Evolutionary conservation across 2,888 invertebrate genomes (phyloP), one percentile per base, ranked within the genome.

Genomic region (Kryphioiulus occultus): DNA sequence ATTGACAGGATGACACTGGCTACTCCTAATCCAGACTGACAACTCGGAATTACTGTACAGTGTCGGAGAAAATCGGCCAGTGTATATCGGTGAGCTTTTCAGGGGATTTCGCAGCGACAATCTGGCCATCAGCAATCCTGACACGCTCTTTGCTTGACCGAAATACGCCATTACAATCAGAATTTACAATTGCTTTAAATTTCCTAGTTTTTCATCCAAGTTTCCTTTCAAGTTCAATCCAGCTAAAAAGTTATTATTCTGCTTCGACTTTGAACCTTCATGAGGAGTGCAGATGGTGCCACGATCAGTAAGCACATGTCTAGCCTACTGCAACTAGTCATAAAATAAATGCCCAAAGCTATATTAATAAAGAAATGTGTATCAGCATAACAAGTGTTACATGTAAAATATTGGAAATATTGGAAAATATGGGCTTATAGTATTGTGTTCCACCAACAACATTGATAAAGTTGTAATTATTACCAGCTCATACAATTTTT

Each of bases 11-110:
- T 86, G 86, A 86, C 68, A 86, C 78, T 32, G 68, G 32, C 59
- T 35, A 86, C 32, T 32, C 68, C 86, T 86, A 86, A 86, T 86
- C 78, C 78, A 78, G 32, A 86, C 26, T 86, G 86, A 86, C 86
- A 86, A n/a, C 68, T 68, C 7, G 78, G 86, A 32, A 86, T 86
- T 86, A 86, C 86, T 86, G 86, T 22, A 39, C 86, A 86, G 44
- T 47, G 32, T 32, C 44, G 19, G 26, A 30, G 86, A 44, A 68
- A 68, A 68, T 68, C 68, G 68, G 68, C 12, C 68, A 68, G 68
- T 68, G 68, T 68, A 26, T 68, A 68, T 68, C 68, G 26, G 68
- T 68, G 68, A 26, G 68, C 68, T 68, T 68, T 68, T 68, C 68
- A 68, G n/a, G 26, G 68, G 68, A 68, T 68, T 68, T 68, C 26